A percentile compares a stretch with the other conserved stretches of the same genome.
phyloP scores from a whole-genome alignment of 1,140 invertebrate genomes.

The Drosophila yakuba region DNA sequence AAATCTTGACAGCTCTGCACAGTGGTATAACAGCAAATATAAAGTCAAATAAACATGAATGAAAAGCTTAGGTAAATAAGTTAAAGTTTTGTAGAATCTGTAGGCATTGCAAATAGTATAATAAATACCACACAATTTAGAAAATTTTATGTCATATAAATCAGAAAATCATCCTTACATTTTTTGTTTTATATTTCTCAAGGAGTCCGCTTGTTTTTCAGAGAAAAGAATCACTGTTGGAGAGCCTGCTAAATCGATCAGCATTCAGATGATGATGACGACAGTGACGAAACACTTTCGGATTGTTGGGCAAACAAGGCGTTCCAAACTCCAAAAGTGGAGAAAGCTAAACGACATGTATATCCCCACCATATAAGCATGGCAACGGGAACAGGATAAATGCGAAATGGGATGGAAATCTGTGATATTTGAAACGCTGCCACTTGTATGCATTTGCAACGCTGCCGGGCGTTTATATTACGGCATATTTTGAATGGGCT shows the following conservation, averaged over 20 bases:
- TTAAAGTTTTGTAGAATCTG: too few relatives aligned
- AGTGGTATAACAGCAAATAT: neutral
- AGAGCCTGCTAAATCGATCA: constrained; percentile 15
- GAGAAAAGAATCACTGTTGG: neutral
- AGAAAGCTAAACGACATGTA: neutral
- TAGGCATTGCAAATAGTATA: neutral
- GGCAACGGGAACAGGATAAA: constrained; percentile 23
- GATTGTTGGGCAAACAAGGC: constrained; percentile 43
- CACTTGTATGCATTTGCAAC: too few relatives aligned
- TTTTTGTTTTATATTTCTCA: neutral
- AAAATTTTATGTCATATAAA: too few relatives aligned
- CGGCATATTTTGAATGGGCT: constrained; percentile 49
- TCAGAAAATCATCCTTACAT: neutral
- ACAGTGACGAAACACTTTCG: constrained; percentile 43
- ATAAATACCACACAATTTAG: neutral
- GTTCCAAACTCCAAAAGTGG: neutral
- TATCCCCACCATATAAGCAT: neutral
- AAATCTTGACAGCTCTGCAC: constrained; percentile 20
- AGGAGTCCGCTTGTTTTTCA: rapidly evolving
- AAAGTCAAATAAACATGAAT: too few relatives aligned
- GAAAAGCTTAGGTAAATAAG: too few relatives aligned
- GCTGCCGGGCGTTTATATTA: constrained; percentile 10
- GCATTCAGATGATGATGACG: constrained; percentile 35
- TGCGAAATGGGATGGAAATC: constrained; percentile 1
- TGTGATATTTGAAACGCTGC: constrained; percentile 5